Percentiles rank a stretch among this genome's conserved stretches.
Evolutionary conservation across 2,113 vertebrate genomes (phyloP).

Genomic region (Tenebrosternarchus preto): DNA sequence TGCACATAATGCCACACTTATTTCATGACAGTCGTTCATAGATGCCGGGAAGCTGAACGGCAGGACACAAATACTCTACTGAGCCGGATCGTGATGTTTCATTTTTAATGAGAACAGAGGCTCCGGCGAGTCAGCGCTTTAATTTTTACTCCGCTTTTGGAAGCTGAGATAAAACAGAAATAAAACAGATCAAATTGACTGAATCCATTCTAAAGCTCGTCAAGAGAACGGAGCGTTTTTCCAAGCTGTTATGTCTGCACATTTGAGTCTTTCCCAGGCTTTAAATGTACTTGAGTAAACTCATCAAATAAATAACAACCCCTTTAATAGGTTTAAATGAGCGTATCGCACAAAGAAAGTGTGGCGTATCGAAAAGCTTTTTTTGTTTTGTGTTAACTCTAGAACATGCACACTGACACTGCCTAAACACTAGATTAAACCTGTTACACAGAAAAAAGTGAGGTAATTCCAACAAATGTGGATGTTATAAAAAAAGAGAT

Average conservation of each 20-base stretch:
- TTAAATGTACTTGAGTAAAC: neutral
- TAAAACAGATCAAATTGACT: neutral
- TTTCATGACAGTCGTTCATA: neutral
- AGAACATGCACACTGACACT: too few species aligned
- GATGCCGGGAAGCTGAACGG: neutral
- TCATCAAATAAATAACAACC: neutral
- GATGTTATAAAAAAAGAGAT: neutral
- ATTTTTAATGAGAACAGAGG: constrained; percentile 41
- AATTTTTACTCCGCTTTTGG: neutral
- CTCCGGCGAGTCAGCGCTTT: constrained; percentile 26
- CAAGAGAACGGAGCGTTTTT: neutral
- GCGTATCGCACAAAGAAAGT: neutral
- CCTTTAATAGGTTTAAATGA: neutral
- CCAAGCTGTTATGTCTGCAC: neutral
- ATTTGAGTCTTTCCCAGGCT: neutral
- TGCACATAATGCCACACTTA: constrained; percentile 4
- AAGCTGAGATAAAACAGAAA: neutral
- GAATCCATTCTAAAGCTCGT: neutral
- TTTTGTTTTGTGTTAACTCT: too few species aligned
- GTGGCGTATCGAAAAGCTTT: too few species aligned
- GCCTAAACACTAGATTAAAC: too few species aligned
- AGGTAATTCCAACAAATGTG: neutral
- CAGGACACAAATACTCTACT: neutral
- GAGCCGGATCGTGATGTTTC: constrained; percentile 20
- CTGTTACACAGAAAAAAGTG: too few species aligned